Base-by-base conservation (phyloP, 2,888 invertebrate genomes). In the Spisula solida region DNA sequence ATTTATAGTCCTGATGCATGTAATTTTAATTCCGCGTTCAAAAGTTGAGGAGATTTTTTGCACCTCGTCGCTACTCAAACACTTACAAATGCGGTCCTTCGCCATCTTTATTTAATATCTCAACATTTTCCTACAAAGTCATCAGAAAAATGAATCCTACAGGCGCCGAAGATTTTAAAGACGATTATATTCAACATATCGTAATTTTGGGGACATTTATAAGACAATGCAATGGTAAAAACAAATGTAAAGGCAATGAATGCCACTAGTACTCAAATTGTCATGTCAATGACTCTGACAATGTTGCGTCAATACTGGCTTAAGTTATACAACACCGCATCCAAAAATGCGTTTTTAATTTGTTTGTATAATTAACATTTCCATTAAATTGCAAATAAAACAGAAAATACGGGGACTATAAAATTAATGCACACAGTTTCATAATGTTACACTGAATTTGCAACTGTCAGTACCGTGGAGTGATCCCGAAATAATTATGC, bases 361-460 rank as follows among this genome's bases (percentile, higher is more conserved):
- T 75, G 83, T 83, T 83, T 83, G 51, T 75, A 14, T 48, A 70
- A 56, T 41, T 60, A 83, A 41, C 34, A 29, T 83, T 29, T 83
- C 83, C 83, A 83, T 70, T 83, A 75, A 83, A 48, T 75, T 75
- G 70, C 29, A 51, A 75, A 75, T 83, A 83, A 75, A 83, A 83
- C 83, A 75, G 56, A 75, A 70, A 31, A 25, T 75, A 75, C 60
- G 29, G 6, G 34, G 75, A 29, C 34, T 70, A 83, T 83, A 31
- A 83, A 83, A 16, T 75, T 83, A 83, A 83, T 83, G 75, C 83
- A 51, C n/a, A 47, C 48, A 18, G 34, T 6, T 34, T 12, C 34
- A 34, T 31, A 34, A 75, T 75, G 31, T 25, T 31, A 34, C 34
- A 14, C 5, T 75, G 75, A 75, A 66, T 66, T 25, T 51, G 51